phyloP scores from a whole-genome alignment of 2,113 vertebrate species.

The Coptodon rendalli region DNA sequence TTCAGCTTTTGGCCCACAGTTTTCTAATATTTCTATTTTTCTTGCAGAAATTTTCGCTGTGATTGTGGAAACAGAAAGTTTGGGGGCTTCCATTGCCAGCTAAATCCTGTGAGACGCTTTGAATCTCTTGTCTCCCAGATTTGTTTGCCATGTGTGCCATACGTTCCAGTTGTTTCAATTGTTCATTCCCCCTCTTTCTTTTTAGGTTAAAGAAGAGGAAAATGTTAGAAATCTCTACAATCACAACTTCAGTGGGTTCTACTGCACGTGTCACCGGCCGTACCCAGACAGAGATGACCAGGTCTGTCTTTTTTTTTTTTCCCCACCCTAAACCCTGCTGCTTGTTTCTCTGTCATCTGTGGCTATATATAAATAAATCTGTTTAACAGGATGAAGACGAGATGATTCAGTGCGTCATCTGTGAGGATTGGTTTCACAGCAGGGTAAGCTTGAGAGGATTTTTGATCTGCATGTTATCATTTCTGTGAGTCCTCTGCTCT shows the following conservation, averaged over 20 bases:
- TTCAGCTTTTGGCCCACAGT: background rate
- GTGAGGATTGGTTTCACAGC: constrained; percentile 96
- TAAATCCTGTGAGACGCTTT: constrained; percentile 77
- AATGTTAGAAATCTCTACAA: constrained; percentile 87
- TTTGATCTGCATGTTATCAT: background rate
- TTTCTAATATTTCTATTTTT: background rate
- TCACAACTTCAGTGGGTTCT: constrained; percentile 89
- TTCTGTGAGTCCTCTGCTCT: background rate
- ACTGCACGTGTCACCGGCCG: constrained; percentile 90
- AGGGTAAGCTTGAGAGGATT: constrained; percentile 71
- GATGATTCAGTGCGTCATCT: constrained; percentile 95
- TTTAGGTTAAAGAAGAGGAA: constrained; percentile 79
- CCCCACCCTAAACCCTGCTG: background rate
- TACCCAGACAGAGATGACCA: constrained; percentile 90
- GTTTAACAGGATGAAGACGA: constrained; percentile 82
- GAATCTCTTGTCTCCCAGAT: background rate
- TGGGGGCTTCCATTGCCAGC: constrained; percentile 83
- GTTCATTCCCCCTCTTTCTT: background rate
- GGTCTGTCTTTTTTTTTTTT: constrained; percentile 50
- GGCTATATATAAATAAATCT: background rate
- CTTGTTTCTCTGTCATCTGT: background rate
- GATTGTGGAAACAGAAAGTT: constrained; percentile 96
- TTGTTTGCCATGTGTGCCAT: background rate
- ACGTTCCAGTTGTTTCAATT: background rate
- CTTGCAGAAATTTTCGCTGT: constrained; percentile 86